Percentiles rank a stretch among this genome's conserved stretches.
Conservation (phyloP, 2,797 vertebrate genomes). For the Melanotaenia parkinsoni region DNA sequence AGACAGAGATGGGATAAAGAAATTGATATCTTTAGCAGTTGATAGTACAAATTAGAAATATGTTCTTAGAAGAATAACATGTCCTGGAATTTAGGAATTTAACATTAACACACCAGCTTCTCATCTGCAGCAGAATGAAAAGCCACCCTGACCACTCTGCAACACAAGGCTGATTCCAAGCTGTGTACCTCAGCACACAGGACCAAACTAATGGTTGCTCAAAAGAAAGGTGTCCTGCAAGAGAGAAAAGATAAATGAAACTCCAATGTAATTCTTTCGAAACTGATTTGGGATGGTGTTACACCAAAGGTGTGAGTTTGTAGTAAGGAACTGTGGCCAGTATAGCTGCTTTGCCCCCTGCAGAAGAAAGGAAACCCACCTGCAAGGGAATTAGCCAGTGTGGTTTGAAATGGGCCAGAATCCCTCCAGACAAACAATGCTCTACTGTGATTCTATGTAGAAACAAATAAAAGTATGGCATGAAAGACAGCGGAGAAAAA, state of each 20-base stretch:
- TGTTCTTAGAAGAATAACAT: conserved; percentile 22
- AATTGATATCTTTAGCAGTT: neutral
- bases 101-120: conserved; percentile 63
- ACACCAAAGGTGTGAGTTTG: conserved; percentile 48
- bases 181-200: conserved; percentile 59
- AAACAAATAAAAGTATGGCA: conserved; percentile 5
- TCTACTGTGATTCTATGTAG: neutral
- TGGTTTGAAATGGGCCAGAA: neutral
- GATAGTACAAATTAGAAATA: neutral
- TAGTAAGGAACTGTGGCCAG: conserved; percentile 38
- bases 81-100: conserved; percentile 54
- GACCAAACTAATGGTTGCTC: conserved; percentile 54
- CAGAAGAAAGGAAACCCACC: conserved; percentile 54
- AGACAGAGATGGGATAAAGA: neutral
- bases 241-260: conserved; percentile 14
- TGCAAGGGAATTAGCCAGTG: conserved; percentile 4
- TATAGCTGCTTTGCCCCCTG: neutral
- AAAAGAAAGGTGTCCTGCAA: conserved; percentile 43
- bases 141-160: conserved; percentile 66
- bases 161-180: conserved; percentile 70
- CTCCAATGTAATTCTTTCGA: neutral
- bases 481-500: neutral
- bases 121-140: conserved; percentile 56
- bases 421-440: neutral
- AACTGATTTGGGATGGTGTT: conserved; percentile 7